These are phyloP conservation scores for Dichetophora obliterata DNA, from an alignment of 2,888 invertebrate genomes.

Conservation along the genomic window DNA sequence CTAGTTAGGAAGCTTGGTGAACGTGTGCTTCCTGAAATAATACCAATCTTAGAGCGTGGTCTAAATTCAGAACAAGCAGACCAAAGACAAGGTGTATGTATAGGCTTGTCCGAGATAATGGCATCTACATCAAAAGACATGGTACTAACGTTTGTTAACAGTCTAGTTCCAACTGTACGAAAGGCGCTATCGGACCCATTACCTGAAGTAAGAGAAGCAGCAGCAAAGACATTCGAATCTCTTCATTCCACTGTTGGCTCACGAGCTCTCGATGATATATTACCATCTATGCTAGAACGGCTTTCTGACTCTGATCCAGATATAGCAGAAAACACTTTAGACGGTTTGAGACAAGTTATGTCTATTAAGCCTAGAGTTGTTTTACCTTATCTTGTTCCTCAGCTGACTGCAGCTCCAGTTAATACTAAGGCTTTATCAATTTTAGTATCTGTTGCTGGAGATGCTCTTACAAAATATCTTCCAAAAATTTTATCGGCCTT, in stretches of 20 bases:
- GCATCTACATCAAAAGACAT: conserved; percentile 95
- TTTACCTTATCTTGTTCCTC: conserved; percentile 95
- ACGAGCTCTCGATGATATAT: conserved; percentile 95
- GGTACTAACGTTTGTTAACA: conserved; percentile 90
- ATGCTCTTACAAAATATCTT: conserved; percentile 90
- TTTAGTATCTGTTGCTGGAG: conserved; percentile 94
- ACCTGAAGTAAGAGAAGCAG: conserved; percentile 92
- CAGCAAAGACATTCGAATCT: conserved; percentile 96
- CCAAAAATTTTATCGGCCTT: conserved; percentile 93
- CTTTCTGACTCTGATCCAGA: conserved; percentile 82
- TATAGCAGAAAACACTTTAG: conserved; percentile 90
- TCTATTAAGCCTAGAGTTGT: conserved; percentile 95
- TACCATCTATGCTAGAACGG: conserved; percentile 87
- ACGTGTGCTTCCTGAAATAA: conserved; percentile 96
- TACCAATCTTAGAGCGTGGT: conserved; percentile 96
- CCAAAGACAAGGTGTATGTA: conserved; percentile 98
- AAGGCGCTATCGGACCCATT: conserved; percentile 94
- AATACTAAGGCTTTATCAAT: conserved; percentile 95
- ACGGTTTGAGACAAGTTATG: conserved; percentile 97
- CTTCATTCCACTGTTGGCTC: conserved; percentile 94
- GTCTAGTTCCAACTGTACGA: conserved; percentile 92
- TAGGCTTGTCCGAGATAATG: conserved; percentile 98
- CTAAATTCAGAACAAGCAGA: conserved; percentile 91
- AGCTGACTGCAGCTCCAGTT: conserved; percentile 88
- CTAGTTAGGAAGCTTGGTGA: conserved; percentile 97